Evolutionary conservation across 2,888 invertebrate genomes (phyloP).

Genomic region (Diaphora mendica): DNA sequence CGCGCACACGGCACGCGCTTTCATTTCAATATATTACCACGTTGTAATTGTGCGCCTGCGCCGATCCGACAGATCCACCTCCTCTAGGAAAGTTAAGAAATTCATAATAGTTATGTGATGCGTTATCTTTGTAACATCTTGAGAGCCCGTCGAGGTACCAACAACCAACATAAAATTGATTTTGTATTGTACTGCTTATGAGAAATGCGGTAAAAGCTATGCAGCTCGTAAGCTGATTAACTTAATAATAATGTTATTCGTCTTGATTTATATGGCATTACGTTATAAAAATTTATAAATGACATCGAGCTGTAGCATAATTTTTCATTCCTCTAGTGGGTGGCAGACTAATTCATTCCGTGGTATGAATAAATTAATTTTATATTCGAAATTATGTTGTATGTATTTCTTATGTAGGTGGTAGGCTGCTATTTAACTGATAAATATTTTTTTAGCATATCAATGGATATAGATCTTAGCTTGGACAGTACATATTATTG

Average conservation of each 20-base stretch:
- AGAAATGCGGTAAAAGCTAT: constrained; percentile 43
- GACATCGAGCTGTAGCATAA: constrained; percentile 42
- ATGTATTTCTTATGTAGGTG: constrained; percentile 4
- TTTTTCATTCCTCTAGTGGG: constrained; percentile 45
- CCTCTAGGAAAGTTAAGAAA: constrained; percentile 51
- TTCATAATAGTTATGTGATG: constrained; percentile 49
- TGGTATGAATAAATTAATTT: constrained; percentile 37
- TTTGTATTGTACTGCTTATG: constrained; percentile 43
- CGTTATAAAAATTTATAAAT: constrained; percentile 52
- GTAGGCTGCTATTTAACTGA: not conserved
- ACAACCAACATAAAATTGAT: constrained; percentile 49
- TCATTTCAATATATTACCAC: constrained; percentile 53
- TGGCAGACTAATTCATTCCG: constrained; percentile 39
- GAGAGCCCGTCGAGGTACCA: constrained; percentile 33
- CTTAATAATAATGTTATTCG: constrained; percentile 46
- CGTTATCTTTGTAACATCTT: constrained; percentile 48
- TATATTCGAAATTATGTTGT: constrained; percentile 26
- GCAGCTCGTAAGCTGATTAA: constrained; percentile 48
- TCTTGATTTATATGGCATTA: constrained; percentile 42
- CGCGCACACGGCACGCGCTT: constrained; percentile 52
- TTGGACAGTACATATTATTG: constrained; percentile 30
- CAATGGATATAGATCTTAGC: constrained; percentile 34
- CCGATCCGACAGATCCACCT: constrained; percentile 43
- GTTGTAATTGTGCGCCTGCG: constrained; percentile 49
- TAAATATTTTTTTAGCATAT: constrained; percentile 18